A percentile compares a stretch with the other conserved stretches of the same genome.
These are phyloP conservation scores for Dastarcus helophoroides DNA, from an alignment of 2,888 invertebrate species.

Conservation along the genomic window DNA sequence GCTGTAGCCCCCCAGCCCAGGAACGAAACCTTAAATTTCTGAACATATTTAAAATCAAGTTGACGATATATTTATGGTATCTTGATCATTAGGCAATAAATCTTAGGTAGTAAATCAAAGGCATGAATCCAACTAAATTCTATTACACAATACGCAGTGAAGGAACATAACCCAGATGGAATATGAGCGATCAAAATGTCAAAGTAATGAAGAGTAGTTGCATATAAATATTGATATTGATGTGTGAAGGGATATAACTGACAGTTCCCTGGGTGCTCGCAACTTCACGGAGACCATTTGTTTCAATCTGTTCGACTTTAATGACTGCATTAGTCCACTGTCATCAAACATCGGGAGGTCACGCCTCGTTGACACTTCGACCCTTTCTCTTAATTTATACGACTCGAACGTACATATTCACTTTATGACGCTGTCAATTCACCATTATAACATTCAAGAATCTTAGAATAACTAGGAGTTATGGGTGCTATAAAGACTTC, in stretches of 20 bases:
- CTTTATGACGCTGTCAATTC: conserved; percentile 17
- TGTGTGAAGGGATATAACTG: conserved; percentile 41
- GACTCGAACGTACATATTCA: conserved; percentile 15
- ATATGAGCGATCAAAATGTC: conserved; percentile 31
- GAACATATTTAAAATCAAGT: no score
- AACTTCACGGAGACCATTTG: conserved; percentile 36
- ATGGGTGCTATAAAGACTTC: not conserved
- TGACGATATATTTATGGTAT: no score
- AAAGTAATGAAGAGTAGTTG: conserved; percentile 36
- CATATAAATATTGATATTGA: conserved; percentile 37
- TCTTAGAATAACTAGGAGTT: not conserved
- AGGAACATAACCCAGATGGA: no score
- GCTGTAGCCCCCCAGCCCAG: no score
- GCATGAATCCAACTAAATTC: no score
- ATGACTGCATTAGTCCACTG: conserved; percentile 29
- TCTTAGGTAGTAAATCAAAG: no score
- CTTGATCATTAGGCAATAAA: no score
- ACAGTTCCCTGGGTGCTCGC: conserved; percentile 36
- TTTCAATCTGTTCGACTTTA: conserved; percentile 40
- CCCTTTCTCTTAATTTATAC: conserved; percentile 19
- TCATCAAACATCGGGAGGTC: conserved; percentile 25
- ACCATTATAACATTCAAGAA: not conserved
- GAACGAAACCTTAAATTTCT: no score
- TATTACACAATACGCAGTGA: no score
- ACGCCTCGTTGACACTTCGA: conserved; percentile 18